phyloP scores from a whole-genome alignment of 1,140 invertebrate species.

The Hirudo medicinalis region DNA sequence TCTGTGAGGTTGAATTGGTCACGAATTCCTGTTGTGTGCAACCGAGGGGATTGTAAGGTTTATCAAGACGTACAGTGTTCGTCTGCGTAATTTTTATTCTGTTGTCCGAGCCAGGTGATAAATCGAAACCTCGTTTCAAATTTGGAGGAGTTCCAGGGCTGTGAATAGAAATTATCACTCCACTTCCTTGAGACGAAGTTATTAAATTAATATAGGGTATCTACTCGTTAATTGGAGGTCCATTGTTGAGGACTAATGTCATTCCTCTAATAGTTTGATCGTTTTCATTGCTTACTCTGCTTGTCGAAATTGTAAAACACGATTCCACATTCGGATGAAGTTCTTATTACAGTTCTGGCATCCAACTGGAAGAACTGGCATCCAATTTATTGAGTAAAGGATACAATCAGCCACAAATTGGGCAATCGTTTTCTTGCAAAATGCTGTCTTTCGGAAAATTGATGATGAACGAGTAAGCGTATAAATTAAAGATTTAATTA shows the following conservation, averaged over 20 bases:
- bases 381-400: background rate
- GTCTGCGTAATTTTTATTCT: background rate
- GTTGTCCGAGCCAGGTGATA: background rate
- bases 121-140: background rate
- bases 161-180: background rate
- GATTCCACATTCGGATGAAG: background rate
- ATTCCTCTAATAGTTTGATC: background rate
- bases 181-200: background rate
- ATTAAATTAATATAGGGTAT: background rate
- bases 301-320: background rate
- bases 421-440: background rate
- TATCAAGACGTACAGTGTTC: too few relatives aligned
- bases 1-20: background rate
- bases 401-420: background rate
- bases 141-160: slow-evolving; percentile 2
- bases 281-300: background rate
- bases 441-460: too few relatives aligned
- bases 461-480: too few relatives aligned
- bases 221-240: background rate
- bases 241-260: background rate
- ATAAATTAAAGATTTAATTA: too few relatives aligned
- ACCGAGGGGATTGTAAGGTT: too few relatives aligned
- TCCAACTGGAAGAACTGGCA: too few relatives aligned
- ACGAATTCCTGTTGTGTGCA: too few relatives aligned
- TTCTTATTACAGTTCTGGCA: background rate